These are phyloP conservation scores for Cyclophora albipunctata DNA, from an alignment of 2,888 invertebrate genomes.

Conservation along the genomic window DNA sequence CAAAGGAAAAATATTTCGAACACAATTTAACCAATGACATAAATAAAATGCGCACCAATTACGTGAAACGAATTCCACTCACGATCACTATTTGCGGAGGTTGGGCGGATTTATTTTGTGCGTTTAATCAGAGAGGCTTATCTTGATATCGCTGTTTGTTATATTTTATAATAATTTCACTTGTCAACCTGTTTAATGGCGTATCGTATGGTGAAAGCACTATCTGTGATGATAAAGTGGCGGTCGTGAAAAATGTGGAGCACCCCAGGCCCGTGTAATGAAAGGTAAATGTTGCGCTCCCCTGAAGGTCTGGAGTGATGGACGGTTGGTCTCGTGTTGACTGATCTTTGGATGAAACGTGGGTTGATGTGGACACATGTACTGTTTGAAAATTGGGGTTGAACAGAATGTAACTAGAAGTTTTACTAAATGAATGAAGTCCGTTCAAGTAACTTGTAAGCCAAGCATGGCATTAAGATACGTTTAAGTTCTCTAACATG, in stretches of 20 bases:
- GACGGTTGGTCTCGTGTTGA: no score
- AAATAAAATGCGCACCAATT: conserved; percentile 22
- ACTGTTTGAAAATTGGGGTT: no score
- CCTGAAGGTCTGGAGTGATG: neutral
- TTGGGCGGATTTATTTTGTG: conserved; percentile 26
- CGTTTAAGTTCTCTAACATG: no score
- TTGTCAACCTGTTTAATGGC: conserved; percentile 29
- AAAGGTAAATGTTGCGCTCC: no score
- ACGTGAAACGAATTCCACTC: conserved; percentile 17
- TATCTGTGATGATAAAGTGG: conserved; percentile 32
- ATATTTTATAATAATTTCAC: conserved; percentile 33
- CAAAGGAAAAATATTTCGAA: conserved; percentile 18
- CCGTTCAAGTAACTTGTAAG: no score
- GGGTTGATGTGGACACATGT: no score
- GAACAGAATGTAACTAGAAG: no score
- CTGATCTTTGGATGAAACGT: no score
- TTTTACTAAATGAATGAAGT: no score
- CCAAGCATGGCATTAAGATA: no score
- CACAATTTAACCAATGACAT: conserved; percentile 18
- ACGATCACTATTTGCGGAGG: conserved; percentile 18
- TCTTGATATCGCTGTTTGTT: conserved; percentile 27
- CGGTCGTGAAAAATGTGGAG: conserved; percentile 16
- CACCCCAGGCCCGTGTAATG: neutral
- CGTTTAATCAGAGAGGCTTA: conserved; percentile 34
- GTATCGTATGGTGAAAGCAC: conserved; percentile 28